Conservation (phyloP, 2,797 vertebrate species). For the Hirundo rustica region DNA sequence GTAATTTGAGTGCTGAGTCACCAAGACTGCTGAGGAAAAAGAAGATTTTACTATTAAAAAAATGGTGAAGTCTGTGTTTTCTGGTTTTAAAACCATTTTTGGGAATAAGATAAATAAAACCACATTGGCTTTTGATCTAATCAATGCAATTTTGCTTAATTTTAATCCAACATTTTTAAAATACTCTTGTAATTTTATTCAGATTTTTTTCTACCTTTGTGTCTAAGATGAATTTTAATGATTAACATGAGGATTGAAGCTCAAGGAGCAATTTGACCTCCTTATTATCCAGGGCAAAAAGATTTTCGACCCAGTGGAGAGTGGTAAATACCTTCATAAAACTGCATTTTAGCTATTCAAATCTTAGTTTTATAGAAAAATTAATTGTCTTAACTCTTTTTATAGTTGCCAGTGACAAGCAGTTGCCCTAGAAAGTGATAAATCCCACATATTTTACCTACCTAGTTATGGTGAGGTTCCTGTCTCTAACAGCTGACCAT, state of each 20-base stretch:
- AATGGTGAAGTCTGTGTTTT: not conserved
- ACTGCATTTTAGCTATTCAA: not conserved
- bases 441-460: not conserved
- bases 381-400: not conserved
- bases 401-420: not conserved
- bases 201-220: not conserved
- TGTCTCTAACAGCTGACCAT: not conserved
- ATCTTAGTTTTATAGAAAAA: not conserved
- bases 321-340: not conserved
- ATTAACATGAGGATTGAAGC: not conserved
- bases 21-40: not conserved
- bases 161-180: not conserved
- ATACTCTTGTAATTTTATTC: not conserved
- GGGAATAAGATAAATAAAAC: not conserved
- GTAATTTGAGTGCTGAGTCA: constrained; percentile 53
- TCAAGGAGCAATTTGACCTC: not conserved
- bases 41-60: not conserved
- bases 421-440: not conserved
- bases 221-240: not conserved
- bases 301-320: not conserved
- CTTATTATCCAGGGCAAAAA: not conserved
- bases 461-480: not conserved
- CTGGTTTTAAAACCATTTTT: not conserved
- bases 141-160: not conserved
- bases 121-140: not conserved